phyloP scores from a whole-genome alignment of 1,140 invertebrate genomes.

The Helicoverpa armigera region DNA sequence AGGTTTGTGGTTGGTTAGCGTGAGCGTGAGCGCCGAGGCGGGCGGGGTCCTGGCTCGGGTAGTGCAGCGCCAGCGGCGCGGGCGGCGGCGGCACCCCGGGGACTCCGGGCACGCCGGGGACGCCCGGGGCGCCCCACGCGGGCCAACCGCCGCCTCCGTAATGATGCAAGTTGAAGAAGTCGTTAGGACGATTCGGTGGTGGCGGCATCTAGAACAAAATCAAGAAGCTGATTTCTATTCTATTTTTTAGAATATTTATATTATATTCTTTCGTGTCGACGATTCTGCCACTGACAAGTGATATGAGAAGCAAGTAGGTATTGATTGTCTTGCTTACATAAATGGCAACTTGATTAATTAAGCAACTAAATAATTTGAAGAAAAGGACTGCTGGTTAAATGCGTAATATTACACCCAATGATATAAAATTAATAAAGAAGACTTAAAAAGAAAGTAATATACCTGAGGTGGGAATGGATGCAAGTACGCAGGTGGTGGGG shows the following conservation, averaged over 20 bases:
- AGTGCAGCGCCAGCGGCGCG: conserved; percentile 90
- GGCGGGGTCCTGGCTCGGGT: conserved; percentile 97
- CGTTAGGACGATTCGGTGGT: conserved; percentile 92
- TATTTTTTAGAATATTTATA: too few species aligned
- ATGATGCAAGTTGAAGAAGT: conserved; percentile 93
- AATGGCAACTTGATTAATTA: too few species aligned
- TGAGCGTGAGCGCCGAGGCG: conserved; percentile 91
- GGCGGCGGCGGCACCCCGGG: conserved; percentile 84
- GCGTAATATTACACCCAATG: too few species aligned
- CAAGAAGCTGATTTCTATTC: too few species aligned
- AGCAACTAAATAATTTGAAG: too few species aligned
- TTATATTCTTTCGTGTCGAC: too few species aligned
- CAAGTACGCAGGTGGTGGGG: conserved; percentile 90
- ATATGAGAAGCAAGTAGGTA: too few species aligned
- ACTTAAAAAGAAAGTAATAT: conserved; percentile 11
- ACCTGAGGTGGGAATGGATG: conserved; percentile 86
- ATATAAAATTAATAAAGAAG: too few species aligned
- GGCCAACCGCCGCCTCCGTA: conserved; percentile 81
- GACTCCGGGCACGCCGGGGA: conserved; percentile 78
- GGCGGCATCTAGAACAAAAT: conserved; percentile 87
- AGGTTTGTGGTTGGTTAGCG: conserved; percentile 71
- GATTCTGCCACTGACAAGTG: too few species aligned
- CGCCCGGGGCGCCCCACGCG: conserved; percentile 83
- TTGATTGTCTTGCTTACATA: too few species aligned
- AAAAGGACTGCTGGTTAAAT: too few species aligned